Conservation (phyloP, 2,888 invertebrate genomes). For the Polymixis lichenea region DNA sequence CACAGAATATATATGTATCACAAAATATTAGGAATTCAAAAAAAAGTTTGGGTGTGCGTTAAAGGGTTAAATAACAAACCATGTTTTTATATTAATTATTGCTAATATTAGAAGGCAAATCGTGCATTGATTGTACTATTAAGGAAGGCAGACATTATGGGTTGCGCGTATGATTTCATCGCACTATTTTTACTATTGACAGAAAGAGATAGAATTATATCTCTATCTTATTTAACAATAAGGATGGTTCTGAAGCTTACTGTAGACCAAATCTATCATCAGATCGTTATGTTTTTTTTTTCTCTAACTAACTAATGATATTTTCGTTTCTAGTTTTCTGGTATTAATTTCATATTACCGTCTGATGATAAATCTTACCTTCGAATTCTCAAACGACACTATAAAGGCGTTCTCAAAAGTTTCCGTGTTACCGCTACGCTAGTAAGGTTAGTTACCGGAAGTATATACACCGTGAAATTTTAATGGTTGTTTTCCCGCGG, state of each 20-base stretch:
- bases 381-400: slow-evolving; percentile 10
- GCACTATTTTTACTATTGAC: slow-evolving; percentile 11
- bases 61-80: slow-evolving; percentile 38
- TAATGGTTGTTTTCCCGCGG: too few relatives aligned
- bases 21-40: too few relatives aligned
- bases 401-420: background rate
- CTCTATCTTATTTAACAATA: slow-evolving; percentile 6
- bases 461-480: too few relatives aligned
- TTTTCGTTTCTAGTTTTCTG: background rate
- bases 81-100: slow-evolving; percentile 48
- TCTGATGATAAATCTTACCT: slow-evolving; percentile 10
- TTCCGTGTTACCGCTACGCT: too few relatives aligned
- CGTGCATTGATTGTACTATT: slow-evolving; percentile 55
- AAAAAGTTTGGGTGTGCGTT: too few relatives aligned
- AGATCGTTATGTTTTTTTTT: background rate
- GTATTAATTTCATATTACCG: background rate
- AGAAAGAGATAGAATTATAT: slow-evolving; percentile 23
- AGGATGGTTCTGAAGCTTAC: slow-evolving; percentile 3
- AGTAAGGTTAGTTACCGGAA: background rate
- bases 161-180: background rate
- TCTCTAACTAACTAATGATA: background rate
- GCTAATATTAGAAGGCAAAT: slow-evolving; percentile 57
- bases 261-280: slow-evolving; percentile 4
- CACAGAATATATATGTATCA: too few relatives aligned
- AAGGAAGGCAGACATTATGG: slow-evolving; percentile 39